Evolutionary conservation across 2,113 vertebrate genomes (phyloP).

Genomic region (Opisthocomus hoazin): DNA sequence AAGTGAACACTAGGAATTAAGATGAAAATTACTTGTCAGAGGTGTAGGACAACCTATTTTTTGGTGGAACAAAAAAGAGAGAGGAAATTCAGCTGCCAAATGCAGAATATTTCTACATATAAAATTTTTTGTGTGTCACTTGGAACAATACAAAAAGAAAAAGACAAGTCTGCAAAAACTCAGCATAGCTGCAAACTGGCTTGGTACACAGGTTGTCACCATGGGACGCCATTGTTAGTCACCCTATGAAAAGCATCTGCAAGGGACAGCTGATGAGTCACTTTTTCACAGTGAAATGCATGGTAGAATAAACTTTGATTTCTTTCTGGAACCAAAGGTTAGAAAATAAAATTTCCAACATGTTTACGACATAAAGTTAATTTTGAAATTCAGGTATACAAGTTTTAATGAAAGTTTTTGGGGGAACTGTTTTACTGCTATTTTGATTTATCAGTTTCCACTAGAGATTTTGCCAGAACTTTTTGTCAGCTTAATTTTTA

Average conservation of each 20-base stretch:
- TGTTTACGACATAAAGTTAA: background rate
- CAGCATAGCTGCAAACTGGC: background rate
- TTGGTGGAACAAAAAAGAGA: background rate
- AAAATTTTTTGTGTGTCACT: background rate
- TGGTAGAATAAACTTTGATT: background rate
- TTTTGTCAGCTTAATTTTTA: background rate
- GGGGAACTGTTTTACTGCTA: rapidly evolving
- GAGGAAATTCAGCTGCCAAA: background rate
- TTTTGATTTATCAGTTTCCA: background rate
- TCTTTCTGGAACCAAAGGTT: background rate
- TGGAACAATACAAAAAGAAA: background rate
- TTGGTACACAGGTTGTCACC: background rate
- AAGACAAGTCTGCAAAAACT: background rate
- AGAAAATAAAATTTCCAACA: background rate
- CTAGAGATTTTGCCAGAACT: background rate
- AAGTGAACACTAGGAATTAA: background rate
- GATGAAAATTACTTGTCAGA: background rate
- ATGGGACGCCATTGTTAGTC: background rate
- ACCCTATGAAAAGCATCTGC: background rate
- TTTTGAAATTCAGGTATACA: background rate
- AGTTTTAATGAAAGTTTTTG: background rate
- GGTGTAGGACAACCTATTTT: background rate
- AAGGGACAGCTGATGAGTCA: background rate
- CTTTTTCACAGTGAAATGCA: background rate
- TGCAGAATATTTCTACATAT: background rate